Conservation (phyloP, 2,888 invertebrate genomes). For the Zelleria hepariella region DNA sequence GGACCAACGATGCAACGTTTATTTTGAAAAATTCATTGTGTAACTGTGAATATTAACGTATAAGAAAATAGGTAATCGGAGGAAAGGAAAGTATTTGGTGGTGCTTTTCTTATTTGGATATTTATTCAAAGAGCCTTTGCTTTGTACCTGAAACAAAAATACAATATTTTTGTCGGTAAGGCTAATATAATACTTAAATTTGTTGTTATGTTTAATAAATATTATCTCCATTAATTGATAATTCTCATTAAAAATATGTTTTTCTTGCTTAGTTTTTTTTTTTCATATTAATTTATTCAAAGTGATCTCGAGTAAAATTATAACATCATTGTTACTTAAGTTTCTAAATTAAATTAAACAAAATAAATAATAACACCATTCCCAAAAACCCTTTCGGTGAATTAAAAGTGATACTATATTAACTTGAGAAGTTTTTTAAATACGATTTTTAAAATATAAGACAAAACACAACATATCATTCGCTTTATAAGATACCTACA, state of each 20-base stretch:
- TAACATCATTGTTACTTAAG: no score
- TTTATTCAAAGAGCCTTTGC: constrained; percentile 16
- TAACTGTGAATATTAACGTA: constrained; percentile 28
- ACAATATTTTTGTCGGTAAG: not conserved
- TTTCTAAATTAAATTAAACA: no score
- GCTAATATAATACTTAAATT: not conserved
- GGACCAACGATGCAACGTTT: constrained; percentile 67
- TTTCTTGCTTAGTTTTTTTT: no score
- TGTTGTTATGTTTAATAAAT: not conserved
- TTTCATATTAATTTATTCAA: no score
- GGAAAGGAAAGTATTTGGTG: constrained; percentile 50
- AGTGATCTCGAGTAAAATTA: no score
- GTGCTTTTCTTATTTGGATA: constrained; percentile 34
- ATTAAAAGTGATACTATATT: constrained; percentile 44
- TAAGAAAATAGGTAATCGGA: constrained; percentile 34
- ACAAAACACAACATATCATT: constrained; percentile 62
- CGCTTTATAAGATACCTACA: constrained; percentile 61
- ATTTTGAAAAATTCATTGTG: constrained; percentile 47
- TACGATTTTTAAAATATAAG: constrained; percentile 46
- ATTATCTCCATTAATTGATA: no score
- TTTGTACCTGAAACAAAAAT: not conserved
- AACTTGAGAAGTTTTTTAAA: constrained; percentile 33
- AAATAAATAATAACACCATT: no score
- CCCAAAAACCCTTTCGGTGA: not conserved
- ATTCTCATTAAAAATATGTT: no score